Base-by-base conservation (phyloP, 2,888 invertebrate genomes). In the Cephalotes varians region DNA sequence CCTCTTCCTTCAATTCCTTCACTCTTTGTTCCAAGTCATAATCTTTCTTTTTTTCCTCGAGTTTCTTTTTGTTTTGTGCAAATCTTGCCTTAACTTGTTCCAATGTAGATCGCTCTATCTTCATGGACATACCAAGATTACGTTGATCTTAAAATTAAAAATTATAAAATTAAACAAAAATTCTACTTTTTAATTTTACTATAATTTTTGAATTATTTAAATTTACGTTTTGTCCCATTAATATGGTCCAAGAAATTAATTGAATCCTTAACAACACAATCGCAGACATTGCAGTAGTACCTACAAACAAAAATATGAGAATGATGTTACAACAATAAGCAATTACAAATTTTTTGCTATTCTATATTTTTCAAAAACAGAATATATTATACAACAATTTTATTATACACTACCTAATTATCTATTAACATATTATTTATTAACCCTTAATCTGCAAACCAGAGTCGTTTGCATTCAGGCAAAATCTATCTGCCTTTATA, bases 171-270 rank as follows among this genome's bases (percentile, higher is more conserved):
- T 40, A 10, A 64, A 60, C 10, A 60, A 60, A n/a, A 47, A 40
- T 49, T 2, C 40, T 64, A 28, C n/a, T n/a, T 49, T 71, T 65
- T 37, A 51, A 65, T 65, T 51, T 2, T 28, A 28, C 21, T 1
- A 12, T 21, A 54, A 40, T 69, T 56, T 71, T 1, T n/a, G 15
- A 2, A 76, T 0, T 40, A 31, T 67, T 56, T 10, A 31, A 21
- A 94, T 95, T 95, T 95, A 96, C 97, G 99, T 95, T 99, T 99
- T 93, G 99, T 99, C 90, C 99, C 99, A 97, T 99, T 99, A 93
- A 99, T 99, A 94, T 99, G 99, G 94, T 99, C 99, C 92, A 99
- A 95, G 93, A 99, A 99, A 94, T 99, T 99, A 85, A 99, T 99
- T 0, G 99, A 99, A 95, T 99, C 99, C 95, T 99, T 99, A 37